Evolutionary conservation across 1,140 invertebrate species (phyloP).

Genomic region (Babylonia areolata): DNA sequence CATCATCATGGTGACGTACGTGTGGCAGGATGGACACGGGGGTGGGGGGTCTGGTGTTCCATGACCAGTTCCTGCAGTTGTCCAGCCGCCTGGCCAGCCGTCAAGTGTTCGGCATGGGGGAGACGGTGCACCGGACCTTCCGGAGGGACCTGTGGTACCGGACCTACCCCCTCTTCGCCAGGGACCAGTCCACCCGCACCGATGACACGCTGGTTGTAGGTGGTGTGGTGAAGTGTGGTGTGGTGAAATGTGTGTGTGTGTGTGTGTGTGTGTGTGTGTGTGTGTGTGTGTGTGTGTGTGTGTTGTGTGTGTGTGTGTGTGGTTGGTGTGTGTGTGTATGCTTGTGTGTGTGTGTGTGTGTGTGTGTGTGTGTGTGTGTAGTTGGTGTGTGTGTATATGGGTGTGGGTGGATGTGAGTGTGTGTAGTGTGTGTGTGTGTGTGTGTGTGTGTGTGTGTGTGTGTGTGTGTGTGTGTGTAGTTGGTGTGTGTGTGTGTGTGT

Average conservation of each 20-base stretch:
- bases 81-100: constrained; percentile 83
- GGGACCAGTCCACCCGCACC: constrained; percentile 73
- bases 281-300: neutral
- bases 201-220: constrained; percentile 7
- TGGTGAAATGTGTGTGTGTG: too few species aligned
- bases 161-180: constrained; percentile 75
- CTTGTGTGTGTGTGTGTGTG: too few species aligned
- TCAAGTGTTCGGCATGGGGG: constrained; percentile 89
- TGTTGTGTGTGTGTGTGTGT: neutral
- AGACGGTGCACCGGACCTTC: constrained; percentile 79
- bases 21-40: constrained; percentile 83
- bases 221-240: neutral
- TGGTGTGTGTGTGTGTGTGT: too few species aligned
- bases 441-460: neutral
- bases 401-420: too few species aligned
- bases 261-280: too few species aligned
- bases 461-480: neutral
- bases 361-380: too few species aligned
- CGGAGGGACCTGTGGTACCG: constrained; percentile 69
- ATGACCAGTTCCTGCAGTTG: constrained; percentile 90
- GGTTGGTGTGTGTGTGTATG: neutral
- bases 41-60: constrained; percentile 83
- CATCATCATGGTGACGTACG: neutral
- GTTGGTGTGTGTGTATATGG: too few species aligned
- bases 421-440: too few species aligned